phyloP scores from a whole-genome alignment of 2,113 vertebrate genomes.

The Tyrannus savana region DNA sequence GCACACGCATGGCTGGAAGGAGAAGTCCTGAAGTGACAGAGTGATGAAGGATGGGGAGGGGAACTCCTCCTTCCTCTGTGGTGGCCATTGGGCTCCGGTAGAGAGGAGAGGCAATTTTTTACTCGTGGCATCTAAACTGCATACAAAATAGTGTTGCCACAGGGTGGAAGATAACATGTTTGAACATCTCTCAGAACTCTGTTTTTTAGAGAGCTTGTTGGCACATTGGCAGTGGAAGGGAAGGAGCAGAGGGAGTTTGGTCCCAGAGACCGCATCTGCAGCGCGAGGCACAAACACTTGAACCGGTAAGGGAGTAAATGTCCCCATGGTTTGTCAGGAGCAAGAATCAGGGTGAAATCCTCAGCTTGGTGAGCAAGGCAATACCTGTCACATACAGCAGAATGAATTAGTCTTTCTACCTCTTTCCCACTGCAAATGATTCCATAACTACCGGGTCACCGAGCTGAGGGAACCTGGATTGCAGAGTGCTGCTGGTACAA shows the following conservation, averaged over 20 bases:
- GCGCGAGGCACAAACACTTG: not conserved
- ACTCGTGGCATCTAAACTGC: not conserved
- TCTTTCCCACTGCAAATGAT: not conserved
- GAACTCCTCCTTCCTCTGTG: not conserved
- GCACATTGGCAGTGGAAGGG: not conserved
- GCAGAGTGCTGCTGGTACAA: not conserved
- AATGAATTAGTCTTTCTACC: not conserved
- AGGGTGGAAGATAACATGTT: not conserved
- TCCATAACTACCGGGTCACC: not conserved
- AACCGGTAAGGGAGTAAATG: not conserved
- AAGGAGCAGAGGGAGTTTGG: not conserved
- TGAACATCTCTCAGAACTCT: not conserved
- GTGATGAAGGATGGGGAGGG: not conserved
- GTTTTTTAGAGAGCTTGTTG: not conserved
- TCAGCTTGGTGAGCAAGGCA: not conserved
- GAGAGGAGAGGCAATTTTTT: not conserved
- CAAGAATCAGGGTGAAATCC: not conserved
- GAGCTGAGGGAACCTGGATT: not conserved
- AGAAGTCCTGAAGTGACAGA: not conserved
- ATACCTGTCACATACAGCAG: not conserved
- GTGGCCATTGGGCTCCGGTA: not conserved
- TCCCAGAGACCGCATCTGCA: not conserved
- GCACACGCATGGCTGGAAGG: not conserved
- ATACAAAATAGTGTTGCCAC: not conserved
- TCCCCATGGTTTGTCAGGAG: not conserved